Percentiles rank a stretch among this genome's conserved stretches.
phyloP scores from a whole-genome alignment of 2,797 vertebrate species.

The Hozukius guyotensis region DNA sequence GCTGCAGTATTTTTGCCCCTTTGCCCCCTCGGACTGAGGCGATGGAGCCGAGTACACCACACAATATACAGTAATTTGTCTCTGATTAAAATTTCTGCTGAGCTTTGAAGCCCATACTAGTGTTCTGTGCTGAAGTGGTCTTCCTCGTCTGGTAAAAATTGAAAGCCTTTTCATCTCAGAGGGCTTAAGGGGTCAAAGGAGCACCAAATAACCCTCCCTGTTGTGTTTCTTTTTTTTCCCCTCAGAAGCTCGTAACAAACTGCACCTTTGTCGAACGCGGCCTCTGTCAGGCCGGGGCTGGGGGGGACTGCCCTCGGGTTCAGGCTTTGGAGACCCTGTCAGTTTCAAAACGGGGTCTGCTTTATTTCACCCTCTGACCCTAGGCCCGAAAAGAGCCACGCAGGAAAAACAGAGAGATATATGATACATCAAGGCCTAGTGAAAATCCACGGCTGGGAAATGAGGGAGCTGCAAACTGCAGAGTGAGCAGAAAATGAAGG shows the following conservation, averaged over 20 bases:
- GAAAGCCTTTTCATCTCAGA: conserved; percentile 83
- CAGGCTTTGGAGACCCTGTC: conserved; percentile 83
- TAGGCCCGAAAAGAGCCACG: conserved; percentile 78
- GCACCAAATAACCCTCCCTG: conserved; percentile 82
- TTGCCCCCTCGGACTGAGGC: conserved; percentile 46
- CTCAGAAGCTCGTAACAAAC: conserved; percentile 82
- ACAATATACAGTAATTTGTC: conserved; percentile 80
- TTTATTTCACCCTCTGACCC: conserved; percentile 87
- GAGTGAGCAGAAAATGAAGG: conserved; percentile 79
- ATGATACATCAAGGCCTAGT: conserved; percentile 81
- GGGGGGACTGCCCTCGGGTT: conserved; percentile 76
- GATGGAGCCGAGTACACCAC: conserved; percentile 44
- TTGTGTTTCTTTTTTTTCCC: conserved; percentile 69
- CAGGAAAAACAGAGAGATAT: conserved; percentile 86
- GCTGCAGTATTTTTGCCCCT: conserved; percentile 52
- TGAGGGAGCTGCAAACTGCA: conserved; percentile 76
- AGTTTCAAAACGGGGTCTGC: conserved; percentile 86
- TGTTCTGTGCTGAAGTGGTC: conserved; percentile 76
- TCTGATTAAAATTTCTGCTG: conserved; percentile 84
- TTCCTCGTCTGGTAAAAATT: conserved; percentile 80
- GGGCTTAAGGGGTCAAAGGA: conserved; percentile 84
- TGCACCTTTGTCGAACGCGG: conserved; percentile 83
- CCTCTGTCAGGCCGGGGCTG: conserved; percentile 76
- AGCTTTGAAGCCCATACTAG: conserved; percentile 75
- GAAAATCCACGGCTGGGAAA: conserved; percentile 78